Evolutionary conservation across 2,797 vertebrate species (phyloP).

Genomic region (Odontamblyopus lacepedii): DNA sequence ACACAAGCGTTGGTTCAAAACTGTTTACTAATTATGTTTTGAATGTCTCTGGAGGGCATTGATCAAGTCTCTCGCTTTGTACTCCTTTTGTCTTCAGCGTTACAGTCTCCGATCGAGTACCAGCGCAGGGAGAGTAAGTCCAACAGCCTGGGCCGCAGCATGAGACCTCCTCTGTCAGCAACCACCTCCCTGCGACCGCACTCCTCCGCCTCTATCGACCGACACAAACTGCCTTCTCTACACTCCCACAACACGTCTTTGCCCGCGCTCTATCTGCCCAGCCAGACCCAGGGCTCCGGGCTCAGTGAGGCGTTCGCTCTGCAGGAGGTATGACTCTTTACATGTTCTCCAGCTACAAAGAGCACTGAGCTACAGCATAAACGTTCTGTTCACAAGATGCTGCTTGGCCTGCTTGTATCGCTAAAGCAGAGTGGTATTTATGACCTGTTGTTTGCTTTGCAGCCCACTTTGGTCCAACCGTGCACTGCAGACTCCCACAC

Average conservation of each 20-base stretch:
- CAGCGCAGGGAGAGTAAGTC: conserved; percentile 91
- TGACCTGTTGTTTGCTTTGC: conserved; percentile 53
- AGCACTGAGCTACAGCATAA: neutral
- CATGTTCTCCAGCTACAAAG: conserved; percentile 1
- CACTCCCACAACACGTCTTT: conserved; percentile 86
- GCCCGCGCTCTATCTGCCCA: conserved; percentile 85
- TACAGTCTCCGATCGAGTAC: conserved; percentile 95
- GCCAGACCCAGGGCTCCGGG: conserved; percentile 71
- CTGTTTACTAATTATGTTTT: neutral
- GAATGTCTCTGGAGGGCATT: neutral
- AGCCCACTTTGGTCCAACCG: conserved; percentile 63
- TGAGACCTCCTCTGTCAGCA: conserved; percentile 77
- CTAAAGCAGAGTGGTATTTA: neutral
- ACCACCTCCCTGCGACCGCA: conserved; percentile 78
- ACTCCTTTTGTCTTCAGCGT: conserved; percentile 71
- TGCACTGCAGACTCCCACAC: conserved; percentile 69
- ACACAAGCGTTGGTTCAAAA: neutral
- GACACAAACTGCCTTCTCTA: conserved; percentile 81
- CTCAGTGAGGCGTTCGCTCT: conserved; percentile 54
- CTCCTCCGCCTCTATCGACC: conserved; percentile 87
- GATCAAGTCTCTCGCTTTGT: neutral
- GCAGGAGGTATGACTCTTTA: conserved; percentile 60
- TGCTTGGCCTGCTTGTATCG: conserved; percentile 17
- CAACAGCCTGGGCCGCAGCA: conserved; percentile 87
- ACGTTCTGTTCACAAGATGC: conserved; percentile 21